phyloP scores from a whole-genome alignment of 2,113 vertebrate genomes.

The Murina feae region DNA sequence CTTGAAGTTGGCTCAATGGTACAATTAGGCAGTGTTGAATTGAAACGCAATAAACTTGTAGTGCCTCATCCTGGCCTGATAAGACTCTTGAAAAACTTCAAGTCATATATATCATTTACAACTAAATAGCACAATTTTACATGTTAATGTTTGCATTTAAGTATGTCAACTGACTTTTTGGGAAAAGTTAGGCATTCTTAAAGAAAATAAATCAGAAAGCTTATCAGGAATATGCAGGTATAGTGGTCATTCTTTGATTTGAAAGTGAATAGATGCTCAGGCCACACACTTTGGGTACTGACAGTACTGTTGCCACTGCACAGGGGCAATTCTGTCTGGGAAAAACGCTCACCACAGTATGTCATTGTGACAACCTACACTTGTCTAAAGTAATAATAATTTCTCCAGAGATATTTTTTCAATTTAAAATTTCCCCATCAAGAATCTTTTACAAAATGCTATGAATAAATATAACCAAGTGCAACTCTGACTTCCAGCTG shows the following conservation, averaged over 20 bases:
- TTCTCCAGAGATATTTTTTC: slow-evolving; percentile 49
- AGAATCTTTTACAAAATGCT: slow-evolving; percentile 61
- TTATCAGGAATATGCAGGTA: not conserved
- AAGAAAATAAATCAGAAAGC: not conserved
- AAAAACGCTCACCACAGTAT: not conserved
- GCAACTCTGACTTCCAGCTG: slow-evolving; percentile 63
- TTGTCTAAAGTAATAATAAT: slow-evolving; percentile 43
- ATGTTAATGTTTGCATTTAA: slow-evolving; percentile 17
- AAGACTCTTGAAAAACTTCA: not conserved
- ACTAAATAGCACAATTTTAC: slow-evolving; percentile 8
- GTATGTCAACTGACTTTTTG: not conserved
- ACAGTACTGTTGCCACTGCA: not conserved
- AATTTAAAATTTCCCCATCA: slow-evolving; percentile 52
- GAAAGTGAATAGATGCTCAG: not conserved
- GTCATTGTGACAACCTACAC: not conserved
- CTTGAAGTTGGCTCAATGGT: not conserved
- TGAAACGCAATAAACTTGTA: not conserved
- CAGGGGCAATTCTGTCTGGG: not conserved
- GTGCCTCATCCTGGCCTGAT: not conserved
- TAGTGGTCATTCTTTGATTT: not conserved
- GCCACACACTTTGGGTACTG: not conserved
- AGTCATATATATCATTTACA: not conserved
- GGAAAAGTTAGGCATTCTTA: not conserved
- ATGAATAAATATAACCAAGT: slow-evolving; percentile 63
- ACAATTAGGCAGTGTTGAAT: not conserved